Evolutionary conservation across 2,113 vertebrate species (phyloP), one percentile per base, ranked within the genome.

Genomic region (Dunckerocampus dactyliophorus): DNA sequence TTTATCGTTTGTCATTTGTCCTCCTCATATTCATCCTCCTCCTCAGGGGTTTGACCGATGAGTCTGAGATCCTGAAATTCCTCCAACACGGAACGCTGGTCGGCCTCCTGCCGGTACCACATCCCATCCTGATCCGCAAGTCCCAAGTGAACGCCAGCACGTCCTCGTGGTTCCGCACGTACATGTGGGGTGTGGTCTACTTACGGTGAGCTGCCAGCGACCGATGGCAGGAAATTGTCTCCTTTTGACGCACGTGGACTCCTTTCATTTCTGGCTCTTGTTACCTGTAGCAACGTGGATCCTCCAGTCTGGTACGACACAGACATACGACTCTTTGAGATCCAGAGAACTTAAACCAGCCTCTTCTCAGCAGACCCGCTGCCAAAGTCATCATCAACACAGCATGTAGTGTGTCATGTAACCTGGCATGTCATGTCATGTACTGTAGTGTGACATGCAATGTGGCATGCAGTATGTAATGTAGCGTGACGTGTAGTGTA

Each of bases 101-200:
- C 73, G 96, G 97, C n/a, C 91, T 99, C 31, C 88, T 99, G 16
- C 97, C 97, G 0, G 94, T 98, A 39, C 97, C 97, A n/a, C 97
- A 98, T 72, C 97, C 97, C 73, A 98, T 98, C 80, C 92, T 98
- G 55, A 99, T 99, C 81, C 92, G 97, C 75, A 99, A 99, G 85
- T 99, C 98, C 89, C 96, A 98, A 80, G 95, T 95, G 17, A 98
- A 98, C 72, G 89, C 93, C 0, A 94, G 95, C 83, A 98, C 97
- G 0, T 92, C 94, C 83, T 92, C 92, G 92, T 99, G 97, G 97
- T 98, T 99, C 86, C 93, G 93, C 21, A 99, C 95, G 4, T 99
- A 99, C 88, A 95, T 98, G 92, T 99, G 97, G 96, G 95, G 96
- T 0, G 92, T 99, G 83, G 92, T 99, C 83, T 99, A 99, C 65